Percentiles rank a stretch among this genome's conserved stretches.
These are phyloP conservation scores for Scyliorhinus canicula DNA, from an alignment of 2,797 vertebrate genomes.

Conservation along the genomic window DNA sequence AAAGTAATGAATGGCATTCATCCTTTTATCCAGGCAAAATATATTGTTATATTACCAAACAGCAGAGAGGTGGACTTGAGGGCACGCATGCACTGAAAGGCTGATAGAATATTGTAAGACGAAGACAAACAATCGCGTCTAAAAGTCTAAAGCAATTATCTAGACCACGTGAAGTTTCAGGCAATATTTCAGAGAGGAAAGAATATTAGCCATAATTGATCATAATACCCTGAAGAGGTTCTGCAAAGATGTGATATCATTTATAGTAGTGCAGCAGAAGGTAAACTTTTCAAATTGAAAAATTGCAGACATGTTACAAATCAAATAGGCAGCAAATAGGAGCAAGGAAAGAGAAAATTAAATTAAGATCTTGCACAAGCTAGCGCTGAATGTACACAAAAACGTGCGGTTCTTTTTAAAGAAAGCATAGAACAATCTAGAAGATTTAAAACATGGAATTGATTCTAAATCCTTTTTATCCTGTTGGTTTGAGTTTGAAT, in stretches of 20 bases:
- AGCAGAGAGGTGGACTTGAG: slow-evolving; percentile 14
- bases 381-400: background rate
- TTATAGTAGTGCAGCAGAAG: background rate
- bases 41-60: slow-evolving; percentile 15
- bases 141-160: slow-evolving; percentile 29
- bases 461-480: background rate
- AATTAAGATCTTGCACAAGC: background rate
- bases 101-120: slow-evolving; percentile 17
- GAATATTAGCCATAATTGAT: slow-evolving; percentile 16
- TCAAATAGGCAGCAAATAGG: slow-evolving; percentile 14
- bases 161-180: slow-evolving; percentile 23
- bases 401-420: background rate
- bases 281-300: slow-evolving; percentile 35
- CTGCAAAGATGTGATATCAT: slow-evolving; percentile 10
- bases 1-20: slow-evolving; percentile 22
- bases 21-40: slow-evolving; percentile 15
- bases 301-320: slow-evolving; percentile 13
- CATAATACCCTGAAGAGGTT: slow-evolving; percentile 33
- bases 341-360: background rate
- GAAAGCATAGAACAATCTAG: background rate
- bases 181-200: slow-evolving; percentile 26
- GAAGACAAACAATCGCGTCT: background rate
- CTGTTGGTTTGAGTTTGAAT: background rate
- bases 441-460: background rate
- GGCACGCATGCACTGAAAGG: background rate